These are phyloP conservation scores for Taenioides sp. DNA, from an alignment of 2,797 vertebrate genomes.

Conservation along the genomic window DNA sequence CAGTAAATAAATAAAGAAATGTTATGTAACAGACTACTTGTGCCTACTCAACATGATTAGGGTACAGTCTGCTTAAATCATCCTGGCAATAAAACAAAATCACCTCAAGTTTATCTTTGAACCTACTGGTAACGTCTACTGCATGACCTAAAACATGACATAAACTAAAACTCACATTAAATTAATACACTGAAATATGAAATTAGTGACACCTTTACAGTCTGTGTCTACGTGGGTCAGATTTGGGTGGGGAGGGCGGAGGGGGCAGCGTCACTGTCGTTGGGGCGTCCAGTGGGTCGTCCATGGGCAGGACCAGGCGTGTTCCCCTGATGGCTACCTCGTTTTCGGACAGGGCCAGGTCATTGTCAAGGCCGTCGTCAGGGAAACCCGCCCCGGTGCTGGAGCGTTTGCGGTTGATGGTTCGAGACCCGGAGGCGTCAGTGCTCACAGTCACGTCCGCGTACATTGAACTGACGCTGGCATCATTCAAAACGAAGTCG, in stretches of 20 bases:
- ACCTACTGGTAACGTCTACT: not conserved
- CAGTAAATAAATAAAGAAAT: too few species aligned
- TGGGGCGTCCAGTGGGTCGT: slow-evolving; percentile 82
- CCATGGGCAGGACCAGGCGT: slow-evolving; percentile 88
- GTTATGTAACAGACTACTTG: too few species aligned
- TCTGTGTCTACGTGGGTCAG: slow-evolving; percentile 73
- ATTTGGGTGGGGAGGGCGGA: slow-evolving; percentile 66
- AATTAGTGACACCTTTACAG: slow-evolving; percentile 49
- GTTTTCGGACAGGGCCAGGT: slow-evolving; percentile 82
- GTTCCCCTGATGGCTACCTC: slow-evolving; percentile 90
- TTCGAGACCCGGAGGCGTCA: slow-evolving; percentile 73
- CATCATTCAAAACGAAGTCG: slow-evolving; percentile 89
- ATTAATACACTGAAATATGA: too few species aligned
- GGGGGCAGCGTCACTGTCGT: slow-evolving; percentile 69
- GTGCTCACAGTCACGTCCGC: slow-evolving; percentile 88
- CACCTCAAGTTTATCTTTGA: not conserved
- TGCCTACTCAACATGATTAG: too few species aligned
- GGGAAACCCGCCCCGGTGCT: slow-evolving; percentile 57
- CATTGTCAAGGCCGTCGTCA: slow-evolving; percentile 83
- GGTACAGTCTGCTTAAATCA: too few species aligned
- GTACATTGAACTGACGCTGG: slow-evolving; percentile 87
- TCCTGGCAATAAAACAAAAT: too few species aligned
- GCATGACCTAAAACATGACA: slow-evolving; percentile 4
- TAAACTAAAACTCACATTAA: not conserved
- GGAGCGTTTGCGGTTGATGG: slow-evolving; percentile 61